Base-by-base conservation (phyloP, 1,140 invertebrate genomes). In the Pemphigus obesinymphae region DNA sequence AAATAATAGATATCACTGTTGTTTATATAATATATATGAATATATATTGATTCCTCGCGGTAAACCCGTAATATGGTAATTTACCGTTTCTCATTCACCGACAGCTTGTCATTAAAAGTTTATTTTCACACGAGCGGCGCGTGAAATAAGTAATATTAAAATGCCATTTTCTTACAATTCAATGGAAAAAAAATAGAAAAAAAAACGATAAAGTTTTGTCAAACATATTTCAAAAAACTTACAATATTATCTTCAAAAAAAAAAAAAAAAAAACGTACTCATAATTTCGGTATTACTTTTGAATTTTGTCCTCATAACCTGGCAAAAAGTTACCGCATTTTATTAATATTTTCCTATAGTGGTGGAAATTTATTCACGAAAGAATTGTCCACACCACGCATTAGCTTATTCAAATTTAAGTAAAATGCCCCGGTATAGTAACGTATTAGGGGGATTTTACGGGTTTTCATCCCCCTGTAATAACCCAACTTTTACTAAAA, bases 101-200 rank as follows among this genome's bases (percentile, higher is more conserved):
- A 80, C 76, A 63, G 76, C 76, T 80, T 80, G 76, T 80, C 76
- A 80, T 80, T 80, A 80, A 80, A 80, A 80, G 76, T 80, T 80
- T 80, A 80, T 80, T 80, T 80, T 55, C 76, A 80, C 76, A 63
- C 53, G 37, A 80, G 31, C 26, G 76, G 53, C 10, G 55, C 76
- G 76, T 63, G 40, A 80, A 63, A 80, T 80, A 63, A 80, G 37
- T 80, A 63, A 63, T 80, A 80, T 80, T 63, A 80, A 80, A 80
- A 80, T 37, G 76, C 26, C 58, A 80, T 80, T 80, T 43, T 61
- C 17, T 76, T 13, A 37, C 53, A 26, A 78, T 78, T 7, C 53
- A 11, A 6, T 1, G 50, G 31, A 13, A 11, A 31, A 23, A 20
- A 34, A 17, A 29, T 23, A 20, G 23, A 45, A 26, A 29, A 3